These are phyloP conservation scores for Ennomos erosarius DNA, from an alignment of 2,888 invertebrate species.

Conservation along the genomic window DNA sequence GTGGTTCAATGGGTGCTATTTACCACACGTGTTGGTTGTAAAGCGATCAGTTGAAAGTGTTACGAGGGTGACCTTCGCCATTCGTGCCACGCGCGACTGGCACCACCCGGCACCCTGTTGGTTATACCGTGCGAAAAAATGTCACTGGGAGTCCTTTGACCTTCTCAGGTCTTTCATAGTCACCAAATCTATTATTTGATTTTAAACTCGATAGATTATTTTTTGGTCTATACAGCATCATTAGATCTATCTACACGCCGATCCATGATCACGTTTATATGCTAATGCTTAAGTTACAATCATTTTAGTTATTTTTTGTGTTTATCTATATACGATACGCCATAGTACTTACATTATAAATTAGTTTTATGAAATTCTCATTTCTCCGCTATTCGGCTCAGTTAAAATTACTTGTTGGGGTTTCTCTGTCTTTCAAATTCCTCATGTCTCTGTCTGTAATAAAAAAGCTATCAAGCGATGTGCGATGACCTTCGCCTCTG, in stretches of 20 bases:
- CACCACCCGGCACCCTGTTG: constrained; percentile 49
- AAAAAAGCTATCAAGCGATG: constrained; percentile 14
- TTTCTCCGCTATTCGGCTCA: too few relatives aligned
- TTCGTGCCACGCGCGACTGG: constrained; percentile 62
- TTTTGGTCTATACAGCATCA: too few relatives aligned
- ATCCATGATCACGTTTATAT: too few relatives aligned
- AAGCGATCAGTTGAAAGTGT: constrained; percentile 13
- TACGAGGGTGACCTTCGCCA: constrained; percentile 35
- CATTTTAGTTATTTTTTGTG: too few relatives aligned
- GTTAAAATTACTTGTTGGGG: background rate
- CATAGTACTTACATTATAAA: too few relatives aligned
- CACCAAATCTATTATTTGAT: too few relatives aligned
- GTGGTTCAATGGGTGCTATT: constrained; percentile 2
- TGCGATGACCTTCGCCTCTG: constrained; percentile 32
- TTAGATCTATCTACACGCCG: too few relatives aligned
- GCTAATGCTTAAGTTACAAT: too few relatives aligned
- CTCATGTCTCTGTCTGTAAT: background rate
- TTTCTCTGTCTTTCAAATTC: background rate
- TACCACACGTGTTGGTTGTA: constrained; percentile 16
- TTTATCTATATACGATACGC: too few relatives aligned
- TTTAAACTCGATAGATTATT: too few relatives aligned
- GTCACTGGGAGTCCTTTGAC: constrained; percentile 36
- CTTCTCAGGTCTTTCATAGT: too few relatives aligned
- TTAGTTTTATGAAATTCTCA: too few relatives aligned
- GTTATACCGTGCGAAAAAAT: constrained; percentile 50